Evolutionary conservation across 2,113 vertebrate species (phyloP).

Genomic region (Engystomops pustulosus): DNA sequence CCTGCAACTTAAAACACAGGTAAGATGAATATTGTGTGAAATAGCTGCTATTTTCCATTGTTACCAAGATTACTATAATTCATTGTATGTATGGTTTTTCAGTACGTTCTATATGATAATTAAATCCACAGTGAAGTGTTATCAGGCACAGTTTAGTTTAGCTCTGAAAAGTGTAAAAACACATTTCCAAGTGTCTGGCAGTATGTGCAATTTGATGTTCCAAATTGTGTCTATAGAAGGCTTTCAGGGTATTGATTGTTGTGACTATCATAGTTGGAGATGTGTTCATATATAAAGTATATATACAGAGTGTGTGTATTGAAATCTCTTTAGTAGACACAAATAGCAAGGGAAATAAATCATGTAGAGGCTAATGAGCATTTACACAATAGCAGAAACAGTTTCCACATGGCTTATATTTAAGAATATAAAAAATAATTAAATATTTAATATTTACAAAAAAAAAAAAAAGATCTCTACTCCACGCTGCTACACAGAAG

Average conservation of each 20-base stretch:
- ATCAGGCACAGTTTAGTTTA: constrained; percentile 20
- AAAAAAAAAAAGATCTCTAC: no score
- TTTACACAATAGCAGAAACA: no score
- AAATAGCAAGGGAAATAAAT: no score
- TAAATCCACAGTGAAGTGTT: constrained; percentile 32
- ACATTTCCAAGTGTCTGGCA: not conserved
- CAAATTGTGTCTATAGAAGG: not conserved
- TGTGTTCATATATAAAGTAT: no score
- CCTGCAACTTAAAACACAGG: constrained; percentile 36
- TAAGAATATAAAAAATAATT: no score
- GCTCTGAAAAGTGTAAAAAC: constrained; percentile 15
- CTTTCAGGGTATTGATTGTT: not conserved
- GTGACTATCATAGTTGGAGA: no score
- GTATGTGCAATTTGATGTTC: not conserved
- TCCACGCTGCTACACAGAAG: no score
- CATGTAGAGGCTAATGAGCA: no score
- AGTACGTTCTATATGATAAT: constrained; percentile 43
- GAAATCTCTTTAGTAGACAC: no score
- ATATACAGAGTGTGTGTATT: no score
- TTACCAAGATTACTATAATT: constrained; percentile 52
- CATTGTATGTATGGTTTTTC: constrained; percentile 26
- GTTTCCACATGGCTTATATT: no score
- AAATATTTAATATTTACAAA: no score
- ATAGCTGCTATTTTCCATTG: constrained; percentile 45
- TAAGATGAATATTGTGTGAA: constrained; percentile 30